These are phyloP conservation scores for Chymomyza fuscimana DNA, from an alignment of 2,888 invertebrate genomes.

Conservation along the genomic window DNA sequence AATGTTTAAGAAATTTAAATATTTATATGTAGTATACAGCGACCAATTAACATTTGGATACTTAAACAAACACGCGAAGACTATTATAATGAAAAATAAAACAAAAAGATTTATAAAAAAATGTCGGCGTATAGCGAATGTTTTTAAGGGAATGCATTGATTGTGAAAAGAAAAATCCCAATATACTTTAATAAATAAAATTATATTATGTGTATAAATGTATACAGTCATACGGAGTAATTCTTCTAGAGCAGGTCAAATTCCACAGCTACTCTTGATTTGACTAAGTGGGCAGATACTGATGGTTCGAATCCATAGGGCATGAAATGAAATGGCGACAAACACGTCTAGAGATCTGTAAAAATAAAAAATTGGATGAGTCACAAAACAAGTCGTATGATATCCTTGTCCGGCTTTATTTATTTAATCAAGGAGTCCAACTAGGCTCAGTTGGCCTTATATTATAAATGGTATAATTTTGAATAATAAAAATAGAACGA, in stretches of 20 bases:
- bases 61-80: conserved; percentile 10
- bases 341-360: no score
- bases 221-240: conserved; percentile 7
- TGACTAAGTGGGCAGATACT: no score
- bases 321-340: no score
- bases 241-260: not conserved
- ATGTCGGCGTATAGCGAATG: conserved; percentile 29
- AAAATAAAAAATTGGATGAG: no score
- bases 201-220: conserved; percentile 13
- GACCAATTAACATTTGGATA: conserved; percentile 49
- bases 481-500: no score
- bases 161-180: conserved; percentile 28
- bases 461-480: no score
- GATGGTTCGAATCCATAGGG: no score
- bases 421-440: no score
- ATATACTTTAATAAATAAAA: conserved; percentile 33
- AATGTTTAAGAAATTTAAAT: conserved; percentile 15
- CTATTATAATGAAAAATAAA: conserved; percentile 20
- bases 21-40: conserved; percentile 16
- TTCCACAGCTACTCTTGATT: no score
- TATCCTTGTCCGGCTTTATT: no score
- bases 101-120: conserved; percentile 25
- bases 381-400: no score
- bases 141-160: conserved; percentile 19
- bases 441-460: no score